These are phyloP conservation scores for Canis aureus DNA, from an alignment of 2,113 vertebrate genomes.

Conservation along the genomic window DNA sequence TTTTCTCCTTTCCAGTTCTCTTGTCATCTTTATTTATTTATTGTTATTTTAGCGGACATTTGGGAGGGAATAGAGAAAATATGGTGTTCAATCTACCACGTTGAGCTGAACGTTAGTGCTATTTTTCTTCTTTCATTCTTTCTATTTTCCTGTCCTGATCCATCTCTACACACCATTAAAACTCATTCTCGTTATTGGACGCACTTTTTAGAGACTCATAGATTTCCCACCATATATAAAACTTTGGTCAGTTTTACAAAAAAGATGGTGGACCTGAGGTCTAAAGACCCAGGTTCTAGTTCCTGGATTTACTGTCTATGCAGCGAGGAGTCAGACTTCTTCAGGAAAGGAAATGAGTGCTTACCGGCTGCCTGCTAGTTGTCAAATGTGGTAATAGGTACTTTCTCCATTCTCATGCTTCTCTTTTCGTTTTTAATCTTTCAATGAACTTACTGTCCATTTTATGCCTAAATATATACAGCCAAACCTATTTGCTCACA, in stretches of 20 bases:
- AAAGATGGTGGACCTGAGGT: not conserved
- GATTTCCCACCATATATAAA: not conserved
- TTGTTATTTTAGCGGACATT: constrained; percentile 71
- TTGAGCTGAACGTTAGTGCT: constrained; percentile 60
- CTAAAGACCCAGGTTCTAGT: not conserved
- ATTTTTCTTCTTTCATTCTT: constrained; percentile 48
- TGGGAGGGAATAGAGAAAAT: constrained; percentile 54
- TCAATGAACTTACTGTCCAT: not conserved
- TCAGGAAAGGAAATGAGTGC: not conserved
- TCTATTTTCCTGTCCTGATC: constrained; percentile 2
- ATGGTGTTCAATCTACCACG: constrained; percentile 11
- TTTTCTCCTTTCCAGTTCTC: constrained; percentile 68
- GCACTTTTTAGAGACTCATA: not conserved
- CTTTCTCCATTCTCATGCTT: not conserved
- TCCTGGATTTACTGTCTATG: not conserved
- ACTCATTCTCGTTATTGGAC: not conserved
- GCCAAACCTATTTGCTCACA: constrained; percentile 33
- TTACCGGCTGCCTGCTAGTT: not conserved
- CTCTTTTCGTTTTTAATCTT: not conserved
- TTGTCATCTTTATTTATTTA: constrained; percentile 75
- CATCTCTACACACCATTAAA: constrained; percentile 6
- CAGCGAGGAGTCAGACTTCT: not conserved
- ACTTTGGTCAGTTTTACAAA: not conserved
- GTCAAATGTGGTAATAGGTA: not conserved
- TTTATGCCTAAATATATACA: not conserved